Conservation (phyloP, 2,797 vertebrate genomes). For the Lutjanus campechanus region DNA sequence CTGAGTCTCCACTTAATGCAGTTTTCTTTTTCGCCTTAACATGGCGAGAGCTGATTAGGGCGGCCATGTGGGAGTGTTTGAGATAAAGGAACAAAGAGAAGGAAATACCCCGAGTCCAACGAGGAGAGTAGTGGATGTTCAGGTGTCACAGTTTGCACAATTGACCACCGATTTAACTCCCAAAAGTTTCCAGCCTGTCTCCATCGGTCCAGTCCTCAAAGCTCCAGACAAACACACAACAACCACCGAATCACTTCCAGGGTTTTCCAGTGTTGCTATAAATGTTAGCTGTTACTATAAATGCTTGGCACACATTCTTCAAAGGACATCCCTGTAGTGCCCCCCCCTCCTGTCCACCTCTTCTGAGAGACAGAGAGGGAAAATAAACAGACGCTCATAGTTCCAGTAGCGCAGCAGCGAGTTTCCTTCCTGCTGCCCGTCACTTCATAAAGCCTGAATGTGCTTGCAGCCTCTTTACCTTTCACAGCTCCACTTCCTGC, state of each 20-base stretch:
- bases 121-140: constrained; percentile 11
- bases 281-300: constrained; percentile 67
- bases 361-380: constrained; percentile 42
- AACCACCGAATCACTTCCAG: constrained; percentile 65
- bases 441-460: constrained; percentile 39
- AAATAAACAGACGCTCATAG: constrained; percentile 65
- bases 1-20: constrained; percentile 9
- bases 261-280: constrained; percentile 57
- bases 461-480: constrained; percentile 56
- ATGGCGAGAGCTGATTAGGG: constrained; percentile 50
- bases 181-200: constrained; percentile 23
- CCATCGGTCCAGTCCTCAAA: not conserved
- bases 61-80: constrained; percentile 41
- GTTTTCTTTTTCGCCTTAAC: constrained; percentile 48
- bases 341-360: not conserved
- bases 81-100: constrained; percentile 69
- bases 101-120: constrained; percentile 33
- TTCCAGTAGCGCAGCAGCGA: constrained; percentile 66
- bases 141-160: constrained; percentile 50
- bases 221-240: constrained; percentile 31
- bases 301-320: constrained; percentile 49
- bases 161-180: constrained; percentile 24
- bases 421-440: constrained; percentile 70
- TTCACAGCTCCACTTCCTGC: constrained; percentile 72
- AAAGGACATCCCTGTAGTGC: constrained; percentile 33